Percentiles rank a stretch among this genome's conserved stretches.
phyloP scores from a whole-genome alignment of 2,797 vertebrate genomes.

The Psittacula echo region DNA sequence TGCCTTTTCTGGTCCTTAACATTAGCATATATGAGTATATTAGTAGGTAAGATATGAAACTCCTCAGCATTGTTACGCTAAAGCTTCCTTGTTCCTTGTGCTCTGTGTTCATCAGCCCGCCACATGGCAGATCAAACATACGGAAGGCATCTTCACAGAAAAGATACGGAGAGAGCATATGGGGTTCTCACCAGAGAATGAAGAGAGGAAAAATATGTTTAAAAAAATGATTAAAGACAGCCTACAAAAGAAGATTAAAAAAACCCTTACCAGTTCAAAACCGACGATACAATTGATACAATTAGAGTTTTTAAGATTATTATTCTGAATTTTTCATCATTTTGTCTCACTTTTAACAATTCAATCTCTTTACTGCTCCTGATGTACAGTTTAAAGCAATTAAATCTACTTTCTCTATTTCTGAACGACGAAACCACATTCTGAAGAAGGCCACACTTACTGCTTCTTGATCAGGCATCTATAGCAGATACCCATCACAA shows the following conservation, averaged over 20 bases:
- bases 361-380: neutral
- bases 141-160: neutral
- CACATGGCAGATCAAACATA: neutral
- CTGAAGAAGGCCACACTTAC: neutral
- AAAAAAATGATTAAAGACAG: neutral
- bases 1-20: neutral
- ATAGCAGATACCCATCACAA: neutral
- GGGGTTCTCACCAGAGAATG: neutral
- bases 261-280: neutral
- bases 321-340: neutral
- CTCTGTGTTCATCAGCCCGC: neutral
- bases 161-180: neutral
- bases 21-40: neutral
- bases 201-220: neutral
- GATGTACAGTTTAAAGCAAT: constrained; percentile 4
- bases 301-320: neutral
- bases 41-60: neutral
- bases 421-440: neutral
- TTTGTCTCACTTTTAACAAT: neutral
- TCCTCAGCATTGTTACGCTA: neutral
- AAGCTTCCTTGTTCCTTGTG: neutral
- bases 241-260: neutral
- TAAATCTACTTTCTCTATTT: constrained; percentile 10
- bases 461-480: neutral
- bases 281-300: neutral